Conservation (phyloP, 2,113 vertebrate species). For the Anguilla rostrata region DNA sequence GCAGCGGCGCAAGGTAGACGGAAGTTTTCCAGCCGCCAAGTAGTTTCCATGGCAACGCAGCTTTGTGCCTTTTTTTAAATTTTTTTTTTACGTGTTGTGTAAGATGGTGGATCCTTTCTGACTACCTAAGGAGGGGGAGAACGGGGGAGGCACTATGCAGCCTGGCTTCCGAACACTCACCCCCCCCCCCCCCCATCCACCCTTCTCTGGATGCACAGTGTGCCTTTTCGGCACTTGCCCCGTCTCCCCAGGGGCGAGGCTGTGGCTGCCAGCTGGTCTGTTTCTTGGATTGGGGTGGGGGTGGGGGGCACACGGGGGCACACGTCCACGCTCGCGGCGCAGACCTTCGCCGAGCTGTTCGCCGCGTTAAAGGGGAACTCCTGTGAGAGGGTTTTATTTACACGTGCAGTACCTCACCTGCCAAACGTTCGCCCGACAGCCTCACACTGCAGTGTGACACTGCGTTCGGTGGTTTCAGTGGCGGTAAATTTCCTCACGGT, state of each 20-base stretch:
- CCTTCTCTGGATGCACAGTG: background rate
- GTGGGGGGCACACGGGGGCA: too few species aligned
- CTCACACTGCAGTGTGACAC: too few species aligned
- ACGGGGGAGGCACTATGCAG: background rate
- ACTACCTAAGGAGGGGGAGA: background rate
- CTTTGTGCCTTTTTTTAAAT: conserved; percentile 43
- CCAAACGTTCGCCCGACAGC: too few species aligned
- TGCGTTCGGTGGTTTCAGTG: too few species aligned
- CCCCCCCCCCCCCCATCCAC: background rate
- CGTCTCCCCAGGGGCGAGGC: too few species aligned
- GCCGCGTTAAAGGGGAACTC: too few species aligned
- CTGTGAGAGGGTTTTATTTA: too few species aligned
- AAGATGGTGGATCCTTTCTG: conserved; percentile 23
- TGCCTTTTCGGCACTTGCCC: background rate
- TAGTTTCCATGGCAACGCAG: conserved; percentile 65
- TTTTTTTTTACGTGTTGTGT: conserved; percentile 14
- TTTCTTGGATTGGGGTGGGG: background rate
- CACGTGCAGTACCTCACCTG: too few species aligned
- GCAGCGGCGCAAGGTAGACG: background rate
- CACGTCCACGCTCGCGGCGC: too few species aligned
- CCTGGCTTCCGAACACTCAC: background rate
- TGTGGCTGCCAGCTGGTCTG: background rate
- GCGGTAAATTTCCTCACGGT: too few species aligned
- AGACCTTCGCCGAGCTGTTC: too few species aligned
- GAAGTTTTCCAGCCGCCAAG: conserved; percentile 23